phyloP scores from a whole-genome alignment of 2,888 invertebrate species.

The Suillia variegata region DNA sequence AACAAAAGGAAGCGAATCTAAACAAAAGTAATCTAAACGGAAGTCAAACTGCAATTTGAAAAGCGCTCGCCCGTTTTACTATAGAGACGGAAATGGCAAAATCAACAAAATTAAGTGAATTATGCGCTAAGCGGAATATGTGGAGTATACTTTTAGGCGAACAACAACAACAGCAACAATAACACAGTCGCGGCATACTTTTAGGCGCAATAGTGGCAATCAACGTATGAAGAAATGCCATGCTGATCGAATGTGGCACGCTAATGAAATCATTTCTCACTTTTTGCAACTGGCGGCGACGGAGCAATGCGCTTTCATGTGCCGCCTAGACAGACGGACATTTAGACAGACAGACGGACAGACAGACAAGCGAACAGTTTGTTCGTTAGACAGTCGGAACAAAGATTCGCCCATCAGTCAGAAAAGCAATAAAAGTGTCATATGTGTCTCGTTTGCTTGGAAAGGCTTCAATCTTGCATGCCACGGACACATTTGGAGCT shows the following conservation, averaged over 20 bases:
- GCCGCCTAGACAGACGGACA: not conserved
- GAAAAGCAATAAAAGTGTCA: not conserved
- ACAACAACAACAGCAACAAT: too few species aligned
- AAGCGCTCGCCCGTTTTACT: conserved; percentile 11
- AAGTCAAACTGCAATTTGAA: too few species aligned
- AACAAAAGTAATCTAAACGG: too few species aligned
- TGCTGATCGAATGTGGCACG: too few species aligned
- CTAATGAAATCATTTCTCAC: conserved; percentile 21
- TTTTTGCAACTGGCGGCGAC: not conserved
- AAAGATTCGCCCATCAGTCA: conserved; percentile 3
- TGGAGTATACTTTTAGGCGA: too few species aligned
- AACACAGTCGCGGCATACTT: conserved; percentile 15
- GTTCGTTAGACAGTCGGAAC: not conserved
- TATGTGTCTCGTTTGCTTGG: too few species aligned
- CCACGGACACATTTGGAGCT: conserved; percentile 24
- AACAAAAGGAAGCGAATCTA: too few species aligned
- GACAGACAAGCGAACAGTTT: not conserved
- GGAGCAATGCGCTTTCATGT: too few species aligned
- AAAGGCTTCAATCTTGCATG: conserved; percentile 27
- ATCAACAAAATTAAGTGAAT: conserved; percentile 24
- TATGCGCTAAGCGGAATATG: too few species aligned
- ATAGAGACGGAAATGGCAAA: conserved; percentile 9
- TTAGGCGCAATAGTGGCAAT: conserved; percentile 7
- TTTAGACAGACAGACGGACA: not conserved
- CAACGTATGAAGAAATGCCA: not conserved